These are phyloP conservation scores for Thymallus thymallus DNA, from an alignment of 2,113 vertebrate genomes.

Conservation along the genomic window DNA sequence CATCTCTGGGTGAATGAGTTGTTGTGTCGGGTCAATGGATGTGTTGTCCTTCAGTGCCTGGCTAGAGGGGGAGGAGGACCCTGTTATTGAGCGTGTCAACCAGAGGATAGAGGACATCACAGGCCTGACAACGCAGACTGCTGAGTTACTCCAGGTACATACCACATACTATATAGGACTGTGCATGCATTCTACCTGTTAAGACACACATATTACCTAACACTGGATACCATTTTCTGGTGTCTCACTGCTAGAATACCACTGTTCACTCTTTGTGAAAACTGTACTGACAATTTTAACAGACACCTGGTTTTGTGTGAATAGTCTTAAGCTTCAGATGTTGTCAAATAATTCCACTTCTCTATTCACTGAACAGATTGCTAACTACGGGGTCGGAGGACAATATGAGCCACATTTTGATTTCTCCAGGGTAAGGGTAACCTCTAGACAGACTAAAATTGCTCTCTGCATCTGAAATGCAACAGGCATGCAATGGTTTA, in stretches of 20 bases:
- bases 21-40: neutral
- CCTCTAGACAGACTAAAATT: neutral
- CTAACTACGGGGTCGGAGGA: conserved; percentile 97
- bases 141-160: conserved; percentile 89
- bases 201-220: no score
- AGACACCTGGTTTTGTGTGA: no score
- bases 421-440: conserved; percentile 93
- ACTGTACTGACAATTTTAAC: no score
- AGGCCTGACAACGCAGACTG: conserved; percentile 85
- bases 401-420: conserved; percentile 98
- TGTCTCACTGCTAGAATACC: no score
- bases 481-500: no score
- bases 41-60: conserved; percentile 79
- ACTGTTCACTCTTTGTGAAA: no score
- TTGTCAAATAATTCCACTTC: neutral
- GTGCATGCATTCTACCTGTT: no score
- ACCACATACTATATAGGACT: neutral
- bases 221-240: no score
- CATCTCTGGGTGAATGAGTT: neutral
- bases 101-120: conserved; percentile 90
- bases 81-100: conserved; percentile 85
- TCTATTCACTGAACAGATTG: conserved; percentile 76
- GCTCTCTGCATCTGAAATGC: no score
- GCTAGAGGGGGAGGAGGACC: conserved; percentile 87
- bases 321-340: no score